Evolutionary conservation across 2,888 invertebrate genomes (phyloP).

Genomic region (Seladonia tumulorum): DNA sequence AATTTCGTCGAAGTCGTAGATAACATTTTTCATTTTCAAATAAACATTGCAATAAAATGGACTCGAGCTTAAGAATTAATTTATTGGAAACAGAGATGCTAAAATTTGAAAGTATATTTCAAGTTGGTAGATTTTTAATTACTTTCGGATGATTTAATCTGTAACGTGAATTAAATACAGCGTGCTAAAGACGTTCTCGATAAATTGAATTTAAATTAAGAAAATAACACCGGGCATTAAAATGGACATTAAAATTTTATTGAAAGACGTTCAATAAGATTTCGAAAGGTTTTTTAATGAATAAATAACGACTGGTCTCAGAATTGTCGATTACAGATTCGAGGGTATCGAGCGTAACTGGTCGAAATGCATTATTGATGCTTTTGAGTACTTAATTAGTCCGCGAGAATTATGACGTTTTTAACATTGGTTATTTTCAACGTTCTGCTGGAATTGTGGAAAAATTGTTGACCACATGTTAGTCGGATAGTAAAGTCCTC

Average conservation of each 20-base stretch:
- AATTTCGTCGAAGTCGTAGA: too few relatives aligned
- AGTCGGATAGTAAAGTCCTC: too few relatives aligned
- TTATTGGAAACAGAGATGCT: not conserved
- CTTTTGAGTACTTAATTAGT: not conserved
- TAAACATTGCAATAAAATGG: too few relatives aligned
- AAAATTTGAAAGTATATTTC: not conserved
- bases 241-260: not conserved
- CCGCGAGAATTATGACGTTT: not conserved
- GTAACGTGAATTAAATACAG: not conserved
- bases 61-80: too few relatives aligned
- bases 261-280: not conserved
- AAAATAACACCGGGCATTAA: not conserved
- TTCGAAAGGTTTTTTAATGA: not conserved
- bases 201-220: not conserved
- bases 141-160: not conserved
- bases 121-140: not conserved
- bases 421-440: not conserved
- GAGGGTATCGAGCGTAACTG: not conserved
- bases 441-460: too few relatives aligned
- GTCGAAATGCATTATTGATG: not conserved
- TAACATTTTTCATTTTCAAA: too few relatives aligned
- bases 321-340: not conserved
- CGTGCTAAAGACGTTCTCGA: not conserved
- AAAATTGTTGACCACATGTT: too few relatives aligned
- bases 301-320: not conserved